phyloP scores from a whole-genome alignment of 2,113 vertebrate species.

The Pseudorectes ferrugineus region DNA sequence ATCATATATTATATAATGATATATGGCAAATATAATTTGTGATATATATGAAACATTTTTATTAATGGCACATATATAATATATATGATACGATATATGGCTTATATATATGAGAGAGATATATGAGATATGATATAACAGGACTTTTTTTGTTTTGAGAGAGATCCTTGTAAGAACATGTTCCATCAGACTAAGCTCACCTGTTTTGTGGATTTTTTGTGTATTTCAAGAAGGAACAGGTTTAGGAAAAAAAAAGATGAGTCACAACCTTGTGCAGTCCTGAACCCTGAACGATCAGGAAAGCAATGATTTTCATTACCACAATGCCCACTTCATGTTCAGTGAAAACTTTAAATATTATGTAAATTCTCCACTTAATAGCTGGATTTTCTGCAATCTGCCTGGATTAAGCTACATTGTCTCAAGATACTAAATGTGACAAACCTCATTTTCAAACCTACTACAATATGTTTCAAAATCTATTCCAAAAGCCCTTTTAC shows the following conservation, averaged over 20 bases:
- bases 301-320: background rate
- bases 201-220: background rate
- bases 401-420: background rate
- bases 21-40: background rate
- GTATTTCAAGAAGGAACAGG: background rate
- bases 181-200: background rate
- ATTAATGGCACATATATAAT: background rate
- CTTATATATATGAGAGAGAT: background rate
- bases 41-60: background rate
- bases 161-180: background rate
- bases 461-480: background rate
- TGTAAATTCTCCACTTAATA: background rate
- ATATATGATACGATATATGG: background rate
- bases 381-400: background rate
- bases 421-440: background rate
- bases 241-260: background rate
- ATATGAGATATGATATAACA: background rate
- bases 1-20: too few species aligned
- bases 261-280: background rate
- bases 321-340: background rate
- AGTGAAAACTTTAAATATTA: background rate
- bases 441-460: background rate
- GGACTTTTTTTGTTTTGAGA: background rate
- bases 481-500: background rate
- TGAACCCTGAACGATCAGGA: background rate